Base-by-base conservation (phyloP, 2,797 vertebrate genomes). In the Toxotes lorentzi region DNA sequence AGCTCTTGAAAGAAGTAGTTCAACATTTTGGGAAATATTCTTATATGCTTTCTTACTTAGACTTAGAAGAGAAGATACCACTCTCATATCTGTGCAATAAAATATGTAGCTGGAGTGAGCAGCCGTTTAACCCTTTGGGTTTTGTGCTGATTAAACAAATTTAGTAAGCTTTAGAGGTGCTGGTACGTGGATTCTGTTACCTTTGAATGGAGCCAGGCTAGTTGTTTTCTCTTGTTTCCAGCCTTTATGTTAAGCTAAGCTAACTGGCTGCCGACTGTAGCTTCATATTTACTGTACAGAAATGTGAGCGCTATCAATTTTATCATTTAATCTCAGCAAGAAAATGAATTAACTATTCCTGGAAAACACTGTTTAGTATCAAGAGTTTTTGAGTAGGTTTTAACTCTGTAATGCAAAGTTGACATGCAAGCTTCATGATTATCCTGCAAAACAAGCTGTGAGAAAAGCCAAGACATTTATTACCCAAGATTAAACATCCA, bases 401-500 rank as follows among this genome's bases (percentile, higher is more conserved):
- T 4, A 76, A 63, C 35, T 12, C 23, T 82, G 56, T 72, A 38
- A 63, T 73, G 30, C 43, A 21, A 79, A 38, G 54, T 67, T 77
- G 59, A 82, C 60, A 32, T 50, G 59, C 56, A 67, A 70, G 62
- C 40, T 38, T 81, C 56, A n/a, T 5, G 23, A 80, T 81, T 75
- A 74, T 45, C 73, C 82, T 76, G 69, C 73, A 82, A 69, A 88
- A 82, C 69, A 82, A 86, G 54, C 72, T 72, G 53, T 61, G 63
- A 83, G 70, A 87, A 85, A 71, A 70, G 40, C 65, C 75, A 73
- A 77, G 61, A 73, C 68, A 40, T 76, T 88, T 82, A 90, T 91
- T 88, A 78, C 82, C 72, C 80, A 77, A 87, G 79, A 93, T 93
- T 92, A 88, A 93, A 91, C 79, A 62, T 85, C 78, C 70, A 83